These are phyloP conservation scores for Melinaea menophilus DNA, from an alignment of 2,888 invertebrate species.

Conservation along the genomic window DNA sequence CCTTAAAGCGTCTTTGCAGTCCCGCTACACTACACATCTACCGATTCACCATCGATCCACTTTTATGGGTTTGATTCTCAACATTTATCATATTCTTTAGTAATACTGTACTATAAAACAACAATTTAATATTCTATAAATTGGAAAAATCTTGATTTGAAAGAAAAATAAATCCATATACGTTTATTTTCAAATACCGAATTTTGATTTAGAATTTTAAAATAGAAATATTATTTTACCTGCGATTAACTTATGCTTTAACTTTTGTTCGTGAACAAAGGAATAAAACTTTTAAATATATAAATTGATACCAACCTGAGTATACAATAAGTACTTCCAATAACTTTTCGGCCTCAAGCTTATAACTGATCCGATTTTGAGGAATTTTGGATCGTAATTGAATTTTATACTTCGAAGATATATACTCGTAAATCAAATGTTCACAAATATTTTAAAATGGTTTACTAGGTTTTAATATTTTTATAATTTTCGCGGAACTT, in stretches of 20 bases:
- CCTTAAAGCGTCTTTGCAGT: slow-evolving; percentile 72
- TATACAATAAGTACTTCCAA: no score
- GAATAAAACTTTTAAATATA: no score
- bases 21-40: slow-evolving; percentile 63
- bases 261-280: no score
- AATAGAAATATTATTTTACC: no score
- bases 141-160: no score
- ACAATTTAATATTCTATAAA: no score
- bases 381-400: slow-evolving; percentile 63
- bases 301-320: no score
- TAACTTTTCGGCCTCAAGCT: slow-evolving; percentile 66
- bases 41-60: slow-evolving; percentile 69
- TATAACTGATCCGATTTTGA: slow-evolving; percentile 66
- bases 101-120: slow-evolving; percentile 47
- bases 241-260: no score
- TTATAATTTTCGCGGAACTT: slow-evolving; percentile 12
- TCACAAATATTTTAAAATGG: slow-evolving; percentile 25
- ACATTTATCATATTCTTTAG: slow-evolving; percentile 72
- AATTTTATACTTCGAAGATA: slow-evolving; percentile 37
- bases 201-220: neutral
- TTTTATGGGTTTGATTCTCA: slow-evolving; percentile 73
- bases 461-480: slow-evolving; percentile 12
- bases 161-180: no score
- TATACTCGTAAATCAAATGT: slow-evolving; percentile 33
- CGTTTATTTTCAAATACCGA: no score